Evolutionary conservation across 2,888 invertebrate genomes (phyloP), one percentile per base, ranked within the genome.

Genomic region (Deroplatys truncata): DNA sequence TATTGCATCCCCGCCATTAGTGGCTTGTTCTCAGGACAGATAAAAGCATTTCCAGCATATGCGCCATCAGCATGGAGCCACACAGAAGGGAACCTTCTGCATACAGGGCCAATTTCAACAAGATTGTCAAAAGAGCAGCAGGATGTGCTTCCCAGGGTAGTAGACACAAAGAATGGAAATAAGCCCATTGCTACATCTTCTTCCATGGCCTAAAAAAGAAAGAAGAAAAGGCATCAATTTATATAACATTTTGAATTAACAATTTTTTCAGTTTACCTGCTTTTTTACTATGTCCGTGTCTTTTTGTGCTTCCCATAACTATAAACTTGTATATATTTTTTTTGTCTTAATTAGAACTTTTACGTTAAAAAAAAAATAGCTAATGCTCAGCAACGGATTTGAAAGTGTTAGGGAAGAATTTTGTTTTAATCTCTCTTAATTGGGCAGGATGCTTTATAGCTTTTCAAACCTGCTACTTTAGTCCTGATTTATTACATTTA

Each of bases 41-140:
- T 97, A 92, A 98, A 96, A 0, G 97, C 96, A 92, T 96, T 97
- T 5, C 98, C 98, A 1, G 97, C 98, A 92, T 98, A 98, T 0
- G 98, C 98, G 0, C 96, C 98, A 93, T 98, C 98, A 3, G 98
- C 97, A 93, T 98, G 98, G 43, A 98, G 94, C 98, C 98, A 98
- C n/a, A 97, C 94, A 88, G 94, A 94, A 0, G 96, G 94, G 91
- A 94, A 93, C 1, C 93, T 93, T 91, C 96, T 96, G 91, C 95
- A 95, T 3, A 98, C 95, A 28, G 96, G 96, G 2, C 98, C 96
- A 89, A 98, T 95, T 93, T 97, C 97, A 0, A 94, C 94, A 16
- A 98, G 94, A 91, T 97, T 96, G 93, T 98, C 98, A 92, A 98
- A 98, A 0, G 98, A 96, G 92, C 97, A 97, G 90, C 96, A 96